Evolutionary conservation across 2,797 vertebrate species (phyloP).

Genomic region (Gouania willdenowi): DNA sequence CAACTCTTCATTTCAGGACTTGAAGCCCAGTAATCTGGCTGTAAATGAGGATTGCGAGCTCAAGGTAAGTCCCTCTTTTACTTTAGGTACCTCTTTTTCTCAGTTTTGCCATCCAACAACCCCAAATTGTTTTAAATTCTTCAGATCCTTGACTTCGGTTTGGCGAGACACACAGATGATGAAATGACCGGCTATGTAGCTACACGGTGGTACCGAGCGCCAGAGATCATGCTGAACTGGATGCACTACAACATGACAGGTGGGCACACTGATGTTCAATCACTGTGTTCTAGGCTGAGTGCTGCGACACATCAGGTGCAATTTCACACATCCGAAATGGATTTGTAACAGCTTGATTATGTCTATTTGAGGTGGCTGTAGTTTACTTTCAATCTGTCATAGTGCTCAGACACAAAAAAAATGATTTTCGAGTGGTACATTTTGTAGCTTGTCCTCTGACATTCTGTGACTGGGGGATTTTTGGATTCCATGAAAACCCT

Average conservation of each 20-base stretch:
- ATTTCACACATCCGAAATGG: not conserved
- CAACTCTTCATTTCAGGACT: slow-evolving; percentile 79
- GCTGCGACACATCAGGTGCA: not conserved
- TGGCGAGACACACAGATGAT: slow-evolving; percentile 95
- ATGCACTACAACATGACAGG: slow-evolving; percentile 99
- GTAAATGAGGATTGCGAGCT: slow-evolving; percentile 98
- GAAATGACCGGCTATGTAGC: slow-evolving; percentile 98
- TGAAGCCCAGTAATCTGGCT: slow-evolving; percentile 97
- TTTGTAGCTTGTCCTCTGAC: too few species aligned
- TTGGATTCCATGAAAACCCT: too few species aligned
- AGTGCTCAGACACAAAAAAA: not conserved
- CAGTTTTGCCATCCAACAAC: not conserved
- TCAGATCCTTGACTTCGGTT: slow-evolving; percentile 95
- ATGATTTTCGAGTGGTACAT: too few species aligned
- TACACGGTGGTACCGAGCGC: slow-evolving; percentile 95
- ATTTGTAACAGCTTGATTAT: slow-evolving; percentile 1
- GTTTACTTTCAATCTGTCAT: not conserved
- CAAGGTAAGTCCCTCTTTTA: slow-evolving; percentile 82
- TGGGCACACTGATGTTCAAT: too few species aligned
- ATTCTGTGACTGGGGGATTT: too few species aligned
- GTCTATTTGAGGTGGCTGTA: not conserved
- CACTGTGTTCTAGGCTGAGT: too few species aligned
- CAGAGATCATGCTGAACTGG: slow-evolving; percentile 99
- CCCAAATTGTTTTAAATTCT: not conserved
- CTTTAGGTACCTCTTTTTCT: too few species aligned